phyloP scores from a whole-genome alignment of 2,113 vertebrate species.

The Triplophysa tibetana region DNA sequence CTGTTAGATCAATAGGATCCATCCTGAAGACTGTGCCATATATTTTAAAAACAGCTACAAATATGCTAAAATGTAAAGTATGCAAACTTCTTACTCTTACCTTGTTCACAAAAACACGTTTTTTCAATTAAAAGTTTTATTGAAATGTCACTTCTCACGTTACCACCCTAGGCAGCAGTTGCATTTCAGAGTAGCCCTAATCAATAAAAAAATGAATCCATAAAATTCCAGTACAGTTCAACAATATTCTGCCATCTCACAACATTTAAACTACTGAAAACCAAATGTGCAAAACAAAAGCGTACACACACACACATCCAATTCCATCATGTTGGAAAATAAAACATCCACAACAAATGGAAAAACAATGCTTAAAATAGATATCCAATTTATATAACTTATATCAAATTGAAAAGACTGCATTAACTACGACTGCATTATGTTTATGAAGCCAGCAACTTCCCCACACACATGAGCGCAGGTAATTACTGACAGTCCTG shows the following conservation, averaged over 20 bases:
- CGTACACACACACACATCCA: background rate
- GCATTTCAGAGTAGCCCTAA: background rate
- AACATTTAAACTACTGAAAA: background rate
- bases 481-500: constrained; percentile 46
- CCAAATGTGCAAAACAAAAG: constrained; percentile 41
- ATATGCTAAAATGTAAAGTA: no score
- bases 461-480: background rate
- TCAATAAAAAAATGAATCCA: background rate
- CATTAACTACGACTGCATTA: constrained; percentile 4
- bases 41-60: no score
- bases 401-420: background rate
- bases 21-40: no score
- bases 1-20: no score
- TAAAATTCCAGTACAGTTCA: constrained; percentile 12
- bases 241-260: constrained; percentile 4
- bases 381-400: background rate
- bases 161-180: background rate
- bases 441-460: constrained; percentile 19
- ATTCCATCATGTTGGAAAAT: background rate
- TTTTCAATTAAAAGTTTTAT: constrained; percentile 15
- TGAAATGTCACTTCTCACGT: constrained; percentile 8
- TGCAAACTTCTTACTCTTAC: no score
- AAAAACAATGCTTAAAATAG: background rate
- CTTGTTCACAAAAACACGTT: background rate
- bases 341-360: constrained; percentile 22